Evolutionary conservation across 2,888 invertebrate genomes (phyloP).

Genomic region (Dryocosmus kuriphilus): DNA sequence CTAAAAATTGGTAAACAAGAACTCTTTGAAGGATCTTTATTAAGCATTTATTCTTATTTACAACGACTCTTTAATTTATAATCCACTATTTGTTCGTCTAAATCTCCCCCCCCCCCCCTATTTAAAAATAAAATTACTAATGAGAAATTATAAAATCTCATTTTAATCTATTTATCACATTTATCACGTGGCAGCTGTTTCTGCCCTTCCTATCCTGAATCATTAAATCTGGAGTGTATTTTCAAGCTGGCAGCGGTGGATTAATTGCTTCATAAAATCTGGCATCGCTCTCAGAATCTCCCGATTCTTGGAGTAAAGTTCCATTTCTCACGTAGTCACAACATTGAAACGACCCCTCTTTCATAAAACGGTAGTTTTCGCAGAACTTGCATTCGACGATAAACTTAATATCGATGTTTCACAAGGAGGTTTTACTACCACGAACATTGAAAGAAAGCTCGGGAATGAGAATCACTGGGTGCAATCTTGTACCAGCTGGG

Average conservation of each 20-base stretch:
- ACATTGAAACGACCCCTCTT: slow-evolving; percentile 22
- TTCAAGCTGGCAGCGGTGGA: slow-evolving; percentile 31
- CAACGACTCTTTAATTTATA: too few species aligned
- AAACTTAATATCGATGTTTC: slow-evolving; percentile 29
- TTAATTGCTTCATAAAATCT: slow-evolving; percentile 40
- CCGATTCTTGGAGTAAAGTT: slow-evolving; percentile 22
- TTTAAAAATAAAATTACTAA: background rate
- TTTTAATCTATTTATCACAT: background rate
- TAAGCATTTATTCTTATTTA: too few species aligned
- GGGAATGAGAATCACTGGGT: slow-evolving; percentile 72
- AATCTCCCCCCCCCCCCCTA: background rate
- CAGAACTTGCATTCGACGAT: slow-evolving; percentile 18
- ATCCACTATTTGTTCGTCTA: too few species aligned
- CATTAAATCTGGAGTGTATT: slow-evolving; percentile 34
- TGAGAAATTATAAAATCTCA: background rate
- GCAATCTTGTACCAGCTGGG: slow-evolving; percentile 76
- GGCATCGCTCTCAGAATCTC: slow-evolving; percentile 38
- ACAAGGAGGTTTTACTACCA: slow-evolving; percentile 5
- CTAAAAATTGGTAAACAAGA: too few species aligned
- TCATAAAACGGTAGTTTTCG: slow-evolving; percentile 39
- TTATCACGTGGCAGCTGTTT: slow-evolving; percentile 18
- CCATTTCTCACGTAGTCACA: slow-evolving; percentile 34
- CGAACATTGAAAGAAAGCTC: slow-evolving; percentile 12
- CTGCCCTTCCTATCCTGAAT: slow-evolving; percentile 1
- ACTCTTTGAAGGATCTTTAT: too few species aligned